Conservation (phyloP, 30 jellyfish, hydroid and myxozoan species). For the Turritopsis rubra region DNA sequence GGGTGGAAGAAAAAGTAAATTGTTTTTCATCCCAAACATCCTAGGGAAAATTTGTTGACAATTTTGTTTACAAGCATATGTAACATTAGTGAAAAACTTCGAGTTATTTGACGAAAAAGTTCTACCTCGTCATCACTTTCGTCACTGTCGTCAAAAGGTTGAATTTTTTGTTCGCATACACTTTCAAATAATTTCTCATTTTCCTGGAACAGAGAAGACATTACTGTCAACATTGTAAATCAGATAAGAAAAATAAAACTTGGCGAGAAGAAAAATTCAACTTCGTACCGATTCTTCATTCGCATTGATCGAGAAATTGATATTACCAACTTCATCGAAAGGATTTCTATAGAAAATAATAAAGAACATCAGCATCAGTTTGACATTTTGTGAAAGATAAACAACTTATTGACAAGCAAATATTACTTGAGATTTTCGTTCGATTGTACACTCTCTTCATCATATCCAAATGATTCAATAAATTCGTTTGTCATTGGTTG, state of each 20-base stretch:
- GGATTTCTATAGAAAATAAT: conserved; percentile 51
- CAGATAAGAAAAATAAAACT: not conserved
- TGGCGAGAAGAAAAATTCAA: not conserved
- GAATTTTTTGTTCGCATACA: conserved; percentile 76
- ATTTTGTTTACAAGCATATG: not conserved
- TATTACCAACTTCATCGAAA: conserved; percentile 78
- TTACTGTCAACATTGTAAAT: not conserved
- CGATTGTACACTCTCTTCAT: conserved; percentile 40
- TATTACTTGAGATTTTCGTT: conserved; percentile 37
- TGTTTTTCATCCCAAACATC: conserved; percentile 95
- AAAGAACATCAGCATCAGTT: not conserved
- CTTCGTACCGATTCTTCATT: conserved; percentile 86
- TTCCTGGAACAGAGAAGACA: conserved; percentile 18
- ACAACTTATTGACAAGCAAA: not conserved
- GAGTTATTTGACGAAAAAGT: not conserved
- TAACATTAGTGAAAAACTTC: not conserved
- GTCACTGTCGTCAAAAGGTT: conserved; percentile 81
- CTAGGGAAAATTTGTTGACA: conserved; percentile 20
- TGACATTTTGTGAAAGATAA: not conserved
- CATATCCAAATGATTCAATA: conserved; percentile 87
- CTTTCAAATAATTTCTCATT: conserved; percentile 63
- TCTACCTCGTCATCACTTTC: conserved; percentile 77
- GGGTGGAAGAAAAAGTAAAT: conserved; percentile 46
- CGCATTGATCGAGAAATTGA: conserved; percentile 68
- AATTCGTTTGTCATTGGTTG: conserved; percentile 93